phyloP scores from a whole-genome alignment of 2,113 vertebrate genomes.

The Regulus satrapa region DNA sequence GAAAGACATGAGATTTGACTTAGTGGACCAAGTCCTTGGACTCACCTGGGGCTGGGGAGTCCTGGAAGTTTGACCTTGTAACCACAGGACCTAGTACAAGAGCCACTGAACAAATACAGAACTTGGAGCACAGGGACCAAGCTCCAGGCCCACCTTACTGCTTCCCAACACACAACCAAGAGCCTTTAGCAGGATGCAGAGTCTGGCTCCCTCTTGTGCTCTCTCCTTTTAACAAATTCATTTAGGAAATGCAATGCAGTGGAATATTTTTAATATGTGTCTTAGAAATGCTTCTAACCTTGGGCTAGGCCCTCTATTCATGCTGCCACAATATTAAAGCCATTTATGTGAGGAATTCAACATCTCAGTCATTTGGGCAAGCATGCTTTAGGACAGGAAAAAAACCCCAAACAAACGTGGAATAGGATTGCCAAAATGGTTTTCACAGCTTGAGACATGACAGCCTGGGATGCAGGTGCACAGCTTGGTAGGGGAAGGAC shows the following conservation, averaged over 20 bases:
- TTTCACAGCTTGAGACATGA: not conserved
- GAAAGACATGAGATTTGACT: not conserved
- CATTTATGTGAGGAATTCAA: not conserved
- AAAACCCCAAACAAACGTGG: accelerated
- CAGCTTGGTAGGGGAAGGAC: not conserved
- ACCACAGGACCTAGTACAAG: not conserved
- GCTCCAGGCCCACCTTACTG: not conserved
- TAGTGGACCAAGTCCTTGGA: not conserved
- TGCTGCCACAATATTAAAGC: not conserved
- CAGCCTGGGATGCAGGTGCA: not conserved
- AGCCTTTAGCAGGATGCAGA: conserved; percentile 7
- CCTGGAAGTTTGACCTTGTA: not conserved
- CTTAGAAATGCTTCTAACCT: not conserved
- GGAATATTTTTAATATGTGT: not conserved
- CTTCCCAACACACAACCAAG: not conserved
- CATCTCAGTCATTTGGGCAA: not conserved
- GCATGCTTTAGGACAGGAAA: not conserved
- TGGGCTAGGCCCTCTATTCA: not conserved
- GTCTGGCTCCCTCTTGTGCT: conserved; percentile 66
- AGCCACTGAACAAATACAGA: not conserved
- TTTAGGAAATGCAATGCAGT: not conserved
- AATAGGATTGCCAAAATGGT: not conserved
- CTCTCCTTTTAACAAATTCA: not conserved
- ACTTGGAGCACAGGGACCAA: not conserved
- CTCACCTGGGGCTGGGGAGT: not conserved